Percentiles rank a stretch among this genome's conserved stretches.
Conservation (phyloP, 2,113 vertebrate genomes). For the Tetrao urogallus region DNA sequence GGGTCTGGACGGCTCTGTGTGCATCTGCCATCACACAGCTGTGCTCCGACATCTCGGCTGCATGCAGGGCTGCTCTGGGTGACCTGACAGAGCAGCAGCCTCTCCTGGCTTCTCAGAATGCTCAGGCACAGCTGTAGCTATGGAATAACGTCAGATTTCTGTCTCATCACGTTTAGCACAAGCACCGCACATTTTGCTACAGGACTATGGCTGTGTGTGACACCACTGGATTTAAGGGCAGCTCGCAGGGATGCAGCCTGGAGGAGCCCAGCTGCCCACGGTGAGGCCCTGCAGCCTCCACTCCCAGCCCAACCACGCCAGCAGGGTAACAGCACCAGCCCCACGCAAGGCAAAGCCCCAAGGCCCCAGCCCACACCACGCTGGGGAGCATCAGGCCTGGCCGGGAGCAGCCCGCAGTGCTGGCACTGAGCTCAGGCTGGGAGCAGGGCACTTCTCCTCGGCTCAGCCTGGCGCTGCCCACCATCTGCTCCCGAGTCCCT, state of each 20-base stretch:
- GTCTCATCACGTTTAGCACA: not conserved
- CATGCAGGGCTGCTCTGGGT: too few relatives aligned
- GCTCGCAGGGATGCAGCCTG: not conserved
- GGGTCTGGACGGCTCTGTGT: too few relatives aligned
- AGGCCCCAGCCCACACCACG: not conserved
- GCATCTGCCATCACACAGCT: not conserved
- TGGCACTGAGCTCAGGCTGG: too few relatives aligned
- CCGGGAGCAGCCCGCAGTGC: not conserved
- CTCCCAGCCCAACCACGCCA: not conserved
- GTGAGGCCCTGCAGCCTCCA: not conserved
- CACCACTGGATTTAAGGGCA: too few relatives aligned
- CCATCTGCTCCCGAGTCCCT: not conserved
- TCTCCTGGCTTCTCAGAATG: not conserved
- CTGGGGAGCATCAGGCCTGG: not conserved
- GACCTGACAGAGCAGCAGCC: not conserved
- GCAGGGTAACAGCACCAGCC: too few relatives aligned
- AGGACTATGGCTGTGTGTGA: not conserved
- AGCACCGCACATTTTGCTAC: not conserved
- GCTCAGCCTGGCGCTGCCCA: not conserved
- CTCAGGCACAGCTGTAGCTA: not conserved
- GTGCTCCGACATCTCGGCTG: accelerated
- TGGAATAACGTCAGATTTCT: not conserved
- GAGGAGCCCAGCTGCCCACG: not conserved
- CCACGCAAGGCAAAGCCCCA: not conserved
- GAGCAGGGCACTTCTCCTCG: not conserved